These are phyloP conservation scores for Chironex yamaguchii DNA, from an alignment of 30 jellyfish, hydroid and myxozoan species.

Conservation along the genomic window DNA sequence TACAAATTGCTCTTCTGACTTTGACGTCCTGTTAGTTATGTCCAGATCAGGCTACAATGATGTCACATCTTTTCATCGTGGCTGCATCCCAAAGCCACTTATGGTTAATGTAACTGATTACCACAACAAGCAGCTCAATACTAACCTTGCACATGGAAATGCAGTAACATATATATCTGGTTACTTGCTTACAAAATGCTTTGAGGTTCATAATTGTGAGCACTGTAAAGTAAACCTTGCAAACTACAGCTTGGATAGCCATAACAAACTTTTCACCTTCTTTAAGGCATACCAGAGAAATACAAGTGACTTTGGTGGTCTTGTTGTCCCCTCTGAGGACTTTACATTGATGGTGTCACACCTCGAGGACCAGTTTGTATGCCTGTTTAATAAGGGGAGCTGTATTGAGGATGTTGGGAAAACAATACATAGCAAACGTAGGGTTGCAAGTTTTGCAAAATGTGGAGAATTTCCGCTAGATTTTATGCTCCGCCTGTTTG, in stretches of 20 bases:
- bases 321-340: slow-evolving; percentile 4
- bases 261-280: neutral
- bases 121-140: neutral
- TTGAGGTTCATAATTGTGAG: neutral
- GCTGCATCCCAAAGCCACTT: too few species aligned
- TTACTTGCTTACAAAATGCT: neutral
- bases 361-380: slow-evolving; percentile 6
- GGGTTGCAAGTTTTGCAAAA: neutral
- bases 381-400: neutral
- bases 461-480: neutral
- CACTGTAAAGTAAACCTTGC: neutral
- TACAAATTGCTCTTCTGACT: too few species aligned
- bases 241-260: slow-evolving; percentile 11
- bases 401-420: neutral
- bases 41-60: too few species aligned
- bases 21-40: too few species aligned
- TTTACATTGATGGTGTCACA: neutral
- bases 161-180: neutral
- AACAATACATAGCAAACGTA: neutral
- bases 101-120: neutral
- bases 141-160: neutral
- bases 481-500: neutral
- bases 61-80: too few species aligned
- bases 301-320: slow-evolving; percentile 5
- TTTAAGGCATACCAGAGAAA: neutral